Evolutionary conservation across 1,140 invertebrate genomes (phyloP).

Genomic region (Potamilus streckersoni): DNA sequence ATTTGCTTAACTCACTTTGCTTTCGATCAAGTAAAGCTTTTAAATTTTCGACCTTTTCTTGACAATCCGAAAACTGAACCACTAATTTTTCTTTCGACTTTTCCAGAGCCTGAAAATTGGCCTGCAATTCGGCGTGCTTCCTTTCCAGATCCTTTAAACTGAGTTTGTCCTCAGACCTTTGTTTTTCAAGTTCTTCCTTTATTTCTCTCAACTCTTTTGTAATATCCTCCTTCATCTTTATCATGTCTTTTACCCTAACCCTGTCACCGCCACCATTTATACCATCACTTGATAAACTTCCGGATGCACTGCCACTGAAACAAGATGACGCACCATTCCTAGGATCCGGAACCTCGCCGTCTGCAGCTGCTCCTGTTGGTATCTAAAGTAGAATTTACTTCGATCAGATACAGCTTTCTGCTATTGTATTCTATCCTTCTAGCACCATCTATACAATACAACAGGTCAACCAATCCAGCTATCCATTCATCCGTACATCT

Average conservation of each 20-base stretch:
- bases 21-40: constrained; percentile 14
- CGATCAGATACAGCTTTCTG: too few relatives aligned
- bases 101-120: constrained; percentile 4
- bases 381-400: too few relatives aligned
- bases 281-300: too few relatives aligned
- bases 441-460: too few relatives aligned
- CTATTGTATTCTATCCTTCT: too few relatives aligned
- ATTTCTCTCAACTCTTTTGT: constrained; percentile 16
- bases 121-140: constrained; percentile 16
- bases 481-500: too few relatives aligned
- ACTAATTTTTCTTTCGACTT: constrained; percentile 11
- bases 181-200: constrained; percentile 17
- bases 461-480: too few relatives aligned
- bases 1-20: constrained; percentile 5
- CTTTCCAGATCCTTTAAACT: constrained; percentile 12
- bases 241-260: not conserved
- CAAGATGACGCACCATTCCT: too few relatives aligned
- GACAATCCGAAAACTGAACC: constrained; percentile 4
- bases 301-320: too few relatives aligned
- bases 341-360: too few relatives aligned
- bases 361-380: too few relatives aligned
- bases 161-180: constrained; percentile 12
- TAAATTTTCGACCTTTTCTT: constrained; percentile 5
- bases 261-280: too few relatives aligned
- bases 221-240: constrained; percentile 28